phyloP scores from a whole-genome alignment of 2,113 vertebrate genomes.

The Indri indri region DNA sequence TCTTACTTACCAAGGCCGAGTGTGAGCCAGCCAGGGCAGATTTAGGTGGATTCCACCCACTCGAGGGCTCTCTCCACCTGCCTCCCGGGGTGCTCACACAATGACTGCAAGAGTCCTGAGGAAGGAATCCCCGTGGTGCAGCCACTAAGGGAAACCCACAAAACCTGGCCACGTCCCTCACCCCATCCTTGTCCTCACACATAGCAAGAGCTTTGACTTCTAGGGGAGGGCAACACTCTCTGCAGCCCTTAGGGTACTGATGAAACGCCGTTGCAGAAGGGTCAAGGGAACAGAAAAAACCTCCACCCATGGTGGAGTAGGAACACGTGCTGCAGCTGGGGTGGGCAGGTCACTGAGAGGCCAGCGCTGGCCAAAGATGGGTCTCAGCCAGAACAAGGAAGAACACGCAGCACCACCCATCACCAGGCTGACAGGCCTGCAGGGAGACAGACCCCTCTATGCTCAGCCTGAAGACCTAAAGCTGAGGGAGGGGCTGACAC shows the following conservation, averaged over 20 bases:
- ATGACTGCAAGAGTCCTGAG: not conserved
- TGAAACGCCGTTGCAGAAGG: not conserved
- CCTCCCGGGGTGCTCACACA: not conserved
- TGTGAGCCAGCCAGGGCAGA: not conserved
- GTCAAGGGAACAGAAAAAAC: not conserved
- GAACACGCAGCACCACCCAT: not conserved
- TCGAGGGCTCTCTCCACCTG: not conserved
- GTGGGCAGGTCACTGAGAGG: not conserved
- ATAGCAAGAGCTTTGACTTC: not conserved
- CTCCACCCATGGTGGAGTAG: not conserved
- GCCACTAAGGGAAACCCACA: not conserved
- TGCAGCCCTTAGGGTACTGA: not conserved
- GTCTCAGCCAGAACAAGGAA: not conserved
- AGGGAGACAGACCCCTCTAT: not conserved
- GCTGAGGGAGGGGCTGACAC: not conserved
- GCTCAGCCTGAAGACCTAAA: not conserved
- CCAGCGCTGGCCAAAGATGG: not conserved
- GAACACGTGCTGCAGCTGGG: not conserved
- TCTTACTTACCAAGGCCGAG: not conserved
- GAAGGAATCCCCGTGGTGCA: not conserved
- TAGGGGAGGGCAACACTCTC: not conserved
- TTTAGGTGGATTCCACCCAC: not conserved
- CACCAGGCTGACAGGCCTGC: not conserved
- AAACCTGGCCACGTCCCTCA: not conserved
- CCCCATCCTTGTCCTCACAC: not conserved